Conservation (phyloP, 2,888 invertebrate genomes). For the Nomada fabriciana region DNA sequence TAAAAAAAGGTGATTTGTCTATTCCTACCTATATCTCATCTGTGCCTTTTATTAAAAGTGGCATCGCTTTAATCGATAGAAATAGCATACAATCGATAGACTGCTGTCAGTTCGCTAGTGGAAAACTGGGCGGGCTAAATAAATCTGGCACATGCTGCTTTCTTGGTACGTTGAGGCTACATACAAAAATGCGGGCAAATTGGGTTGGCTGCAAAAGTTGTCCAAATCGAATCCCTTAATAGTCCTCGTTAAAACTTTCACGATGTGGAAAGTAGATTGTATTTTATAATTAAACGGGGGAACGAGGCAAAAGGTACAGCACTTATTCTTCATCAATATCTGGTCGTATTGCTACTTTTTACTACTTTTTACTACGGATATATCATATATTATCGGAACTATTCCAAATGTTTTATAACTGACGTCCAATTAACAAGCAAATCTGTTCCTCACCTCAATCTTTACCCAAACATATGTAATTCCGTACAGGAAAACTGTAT, state of each 20-base stretch:
- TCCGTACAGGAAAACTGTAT: too few relatives aligned
- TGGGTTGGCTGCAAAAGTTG: slow-evolving; percentile 31
- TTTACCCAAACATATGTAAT: too few relatives aligned
- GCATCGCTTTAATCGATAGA: slow-evolving; percentile 1
- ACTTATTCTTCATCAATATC: slow-evolving; percentile 13
- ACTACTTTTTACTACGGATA: background rate
- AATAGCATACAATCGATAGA: slow-evolving; percentile 24
- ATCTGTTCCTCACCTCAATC: too few relatives aligned
- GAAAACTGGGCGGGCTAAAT: slow-evolving; percentile 16
- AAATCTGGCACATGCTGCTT: slow-evolving; percentile 35
- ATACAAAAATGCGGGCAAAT: slow-evolving; percentile 9
- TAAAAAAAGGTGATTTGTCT: too few relatives aligned
- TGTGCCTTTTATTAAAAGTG: too few relatives aligned
- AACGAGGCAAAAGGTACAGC: background rate
- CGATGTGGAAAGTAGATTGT: slow-evolving; percentile 8
- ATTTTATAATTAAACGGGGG: slow-evolving; percentile 31
- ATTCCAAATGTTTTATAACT: background rate
- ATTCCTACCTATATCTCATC: too few relatives aligned
- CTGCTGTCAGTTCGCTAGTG: slow-evolving; percentile 4
- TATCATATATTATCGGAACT: background rate
- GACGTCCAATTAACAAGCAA: background rate
- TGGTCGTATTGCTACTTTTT: too few relatives aligned
- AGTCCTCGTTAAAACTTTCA: slow-evolving; percentile 34
- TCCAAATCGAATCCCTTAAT: slow-evolving; percentile 21
- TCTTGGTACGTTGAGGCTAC: background rate